Evolutionary conservation across 1,140 invertebrate genomes (phyloP), one percentile per base, ranked within the genome.

Genomic region (Magallana ariakensis): DNA sequence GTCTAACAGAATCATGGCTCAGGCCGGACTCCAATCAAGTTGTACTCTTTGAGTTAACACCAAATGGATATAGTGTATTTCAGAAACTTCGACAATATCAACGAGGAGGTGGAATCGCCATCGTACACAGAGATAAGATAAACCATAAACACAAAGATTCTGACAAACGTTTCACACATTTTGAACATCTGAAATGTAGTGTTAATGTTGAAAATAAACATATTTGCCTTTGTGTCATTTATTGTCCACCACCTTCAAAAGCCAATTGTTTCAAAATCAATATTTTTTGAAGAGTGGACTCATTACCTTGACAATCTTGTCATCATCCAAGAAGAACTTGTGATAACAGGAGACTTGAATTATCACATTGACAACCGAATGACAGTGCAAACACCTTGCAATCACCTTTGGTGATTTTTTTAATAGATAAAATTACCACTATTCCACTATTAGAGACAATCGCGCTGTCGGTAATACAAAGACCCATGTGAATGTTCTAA

Each of bases 1-100:
- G 22, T n/a, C 80, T 81, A 16, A 81, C 80, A 46, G 80, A 81
- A 81, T 53, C 80, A 7, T 81, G 80, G 80, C 33, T 81, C 3
- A 15, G 26, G 15, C 3, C 80, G 2, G 53, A 26, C 16, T 26
- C 53, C 16, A 26, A 81, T 53, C 26, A 53, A 81, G 53, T 26
- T 81, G 33, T 81, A 0, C 26, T 81, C 8, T 81, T 26, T 11
- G 53, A 81, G 53, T 81, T 81, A 4, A 46, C 46, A 46, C 80
- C 80, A 53, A n/a, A 81, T 13, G 46, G 80, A 1, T 81, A 81
- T 13, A 33, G n/a, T 33, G 53, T 81, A 26, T 53, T 33, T 16
- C 80, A 81, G 16, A 81, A 46, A 46, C 80, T 1, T 46, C 9
- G 80, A 53, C 53, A 16, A 58, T 1, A 58, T 58, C 33, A 33